Evolutionary conservation across 2,113 vertebrate genomes (phyloP).

Genomic region (Mionectes macconnelli): DNA sequence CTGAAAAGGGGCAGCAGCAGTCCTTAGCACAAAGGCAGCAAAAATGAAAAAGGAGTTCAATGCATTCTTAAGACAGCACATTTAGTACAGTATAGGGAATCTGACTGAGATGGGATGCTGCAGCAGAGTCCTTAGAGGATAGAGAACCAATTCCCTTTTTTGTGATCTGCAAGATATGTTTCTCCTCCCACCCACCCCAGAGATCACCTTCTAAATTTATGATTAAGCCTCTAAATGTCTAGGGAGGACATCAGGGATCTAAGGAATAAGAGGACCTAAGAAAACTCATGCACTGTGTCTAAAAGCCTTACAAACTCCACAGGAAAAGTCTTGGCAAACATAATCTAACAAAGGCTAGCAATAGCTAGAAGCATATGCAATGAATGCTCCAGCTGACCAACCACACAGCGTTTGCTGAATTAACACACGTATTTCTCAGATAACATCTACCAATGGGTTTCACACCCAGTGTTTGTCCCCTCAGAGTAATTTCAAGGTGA

Average conservation of each 20-base stretch:
- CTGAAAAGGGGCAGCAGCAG: neutral
- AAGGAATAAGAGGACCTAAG: neutral
- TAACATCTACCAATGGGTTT: neutral
- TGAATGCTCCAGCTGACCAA: neutral
- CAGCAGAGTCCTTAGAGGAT: neutral
- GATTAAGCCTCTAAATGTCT: neutral
- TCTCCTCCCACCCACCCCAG: neutral
- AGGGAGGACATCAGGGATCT: neutral
- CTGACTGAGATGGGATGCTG: accelerated
- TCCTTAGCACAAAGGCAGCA: neutral
- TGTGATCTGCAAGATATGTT: accelerated
- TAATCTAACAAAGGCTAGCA: neutral
- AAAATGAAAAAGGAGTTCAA: neutral
- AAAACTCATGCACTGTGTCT: neutral
- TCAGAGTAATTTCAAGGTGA: neutral
- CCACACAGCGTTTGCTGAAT: neutral
- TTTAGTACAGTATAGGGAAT: neutral
- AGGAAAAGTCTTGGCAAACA: neutral
- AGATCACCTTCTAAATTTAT: neutral
- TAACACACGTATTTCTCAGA: neutral
- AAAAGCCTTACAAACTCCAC: neutral
- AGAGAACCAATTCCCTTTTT: neutral
- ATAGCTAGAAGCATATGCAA: neutral
- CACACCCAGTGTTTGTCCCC: neutral
- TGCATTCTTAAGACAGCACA: neutral